Conservation (phyloP, 2,113 vertebrate species). For the Sorex fumeus region DNA sequence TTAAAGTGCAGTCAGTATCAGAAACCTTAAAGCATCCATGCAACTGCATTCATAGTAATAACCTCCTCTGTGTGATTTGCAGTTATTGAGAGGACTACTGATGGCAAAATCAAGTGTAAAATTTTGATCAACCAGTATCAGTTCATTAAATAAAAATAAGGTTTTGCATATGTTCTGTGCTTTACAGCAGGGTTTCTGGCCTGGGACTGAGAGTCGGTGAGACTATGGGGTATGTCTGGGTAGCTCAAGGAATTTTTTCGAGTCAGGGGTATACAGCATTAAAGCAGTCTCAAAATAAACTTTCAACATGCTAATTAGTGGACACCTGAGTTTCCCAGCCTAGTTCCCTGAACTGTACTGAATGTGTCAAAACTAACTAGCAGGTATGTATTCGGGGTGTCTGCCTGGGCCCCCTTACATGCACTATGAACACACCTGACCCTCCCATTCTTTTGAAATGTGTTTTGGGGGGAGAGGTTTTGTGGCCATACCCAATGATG, state of each 20-base stretch:
- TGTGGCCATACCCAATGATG: too few species aligned
- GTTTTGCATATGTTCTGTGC: background rate
- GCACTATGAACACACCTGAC: background rate
- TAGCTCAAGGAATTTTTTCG: constrained; percentile 18
- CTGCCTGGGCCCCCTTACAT: background rate
- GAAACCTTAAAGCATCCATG: background rate
- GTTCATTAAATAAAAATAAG: constrained; percentile 19
- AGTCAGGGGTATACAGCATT: background rate
- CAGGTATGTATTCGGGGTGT: background rate
- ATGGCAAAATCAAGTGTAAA: constrained; percentile 2
- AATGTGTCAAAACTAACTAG: background rate
- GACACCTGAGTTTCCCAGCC: background rate
- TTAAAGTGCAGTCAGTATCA: background rate
- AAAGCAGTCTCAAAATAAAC: background rate
- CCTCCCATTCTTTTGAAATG: background rate
- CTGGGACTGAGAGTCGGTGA: too few species aligned
- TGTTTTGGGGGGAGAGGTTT: too few species aligned
- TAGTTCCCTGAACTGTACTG: background rate
- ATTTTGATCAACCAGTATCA: background rate
- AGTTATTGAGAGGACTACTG: constrained; percentile 7
- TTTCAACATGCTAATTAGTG: constrained; percentile 1
- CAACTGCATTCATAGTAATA: background rate
- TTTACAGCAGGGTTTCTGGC: background rate
- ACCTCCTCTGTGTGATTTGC: background rate
- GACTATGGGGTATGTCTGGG: background rate